These are phyloP conservation scores for Henricia sp. DNA, from an alignment of 53 echinoderm and acorn worm genomes.

Conservation along the genomic window DNA sequence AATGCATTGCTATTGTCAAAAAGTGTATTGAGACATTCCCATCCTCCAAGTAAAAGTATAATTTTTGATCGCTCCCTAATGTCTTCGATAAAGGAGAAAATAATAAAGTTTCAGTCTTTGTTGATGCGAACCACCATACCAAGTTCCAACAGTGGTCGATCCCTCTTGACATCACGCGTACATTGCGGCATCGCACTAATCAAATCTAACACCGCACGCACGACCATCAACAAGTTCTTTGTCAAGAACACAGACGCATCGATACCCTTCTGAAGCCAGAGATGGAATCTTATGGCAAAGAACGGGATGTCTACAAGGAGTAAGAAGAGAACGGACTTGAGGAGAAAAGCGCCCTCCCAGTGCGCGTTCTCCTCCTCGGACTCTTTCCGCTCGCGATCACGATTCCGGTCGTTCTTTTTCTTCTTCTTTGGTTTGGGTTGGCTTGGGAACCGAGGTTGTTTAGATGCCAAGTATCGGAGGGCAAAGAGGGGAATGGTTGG, in stretches of 20 bases:
- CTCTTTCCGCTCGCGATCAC: constrained; percentile 29
- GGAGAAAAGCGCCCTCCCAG: constrained; percentile 79
- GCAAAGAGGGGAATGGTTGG: constrained; percentile 85
- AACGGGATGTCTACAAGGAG: constrained; percentile 82
- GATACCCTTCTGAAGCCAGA: constrained; percentile 78
- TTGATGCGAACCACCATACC: constrained; percentile 85
- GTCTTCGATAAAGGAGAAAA: no score
- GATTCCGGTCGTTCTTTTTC: constrained; percentile 5
- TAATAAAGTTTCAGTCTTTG: constrained; percentile 42
- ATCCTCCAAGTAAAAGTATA: no score
- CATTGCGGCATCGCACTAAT: constrained; percentile 68
- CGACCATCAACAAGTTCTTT: constrained; percentile 89
- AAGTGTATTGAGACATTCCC: no score
- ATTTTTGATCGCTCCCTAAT: no score
- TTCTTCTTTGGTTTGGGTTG: constrained; percentile 59
- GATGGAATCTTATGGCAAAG: constrained; percentile 83
- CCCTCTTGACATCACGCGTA: constrained; percentile 39
- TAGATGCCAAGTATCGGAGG: constrained; percentile 68
- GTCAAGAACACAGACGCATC: constrained; percentile 83
- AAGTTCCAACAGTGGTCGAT: constrained; percentile 77
- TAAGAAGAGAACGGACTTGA: constrained; percentile 78
- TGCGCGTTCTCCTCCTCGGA: constrained; percentile 33
- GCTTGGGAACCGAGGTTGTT: constrained; percentile 43
- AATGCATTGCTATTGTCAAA: no score
- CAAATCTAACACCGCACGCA: constrained; percentile 70